These are phyloP conservation scores for Trachelus tabidus DNA, from an alignment of 2,888 invertebrate species.

Conservation along the genomic window DNA sequence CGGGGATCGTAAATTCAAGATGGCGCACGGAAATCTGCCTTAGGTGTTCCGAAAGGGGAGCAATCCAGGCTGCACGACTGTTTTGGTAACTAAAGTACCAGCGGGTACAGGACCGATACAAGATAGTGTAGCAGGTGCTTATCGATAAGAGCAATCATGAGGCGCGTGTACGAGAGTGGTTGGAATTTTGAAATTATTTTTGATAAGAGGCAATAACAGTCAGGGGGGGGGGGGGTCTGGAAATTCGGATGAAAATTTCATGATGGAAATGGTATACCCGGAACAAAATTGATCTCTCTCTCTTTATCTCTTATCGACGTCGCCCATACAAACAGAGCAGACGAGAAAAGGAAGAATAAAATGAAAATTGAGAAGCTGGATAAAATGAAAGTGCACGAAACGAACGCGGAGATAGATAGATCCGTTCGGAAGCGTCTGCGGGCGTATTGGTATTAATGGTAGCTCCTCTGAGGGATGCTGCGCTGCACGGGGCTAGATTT, in stretches of 20 bases:
- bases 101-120: background rate
- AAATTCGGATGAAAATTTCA: background rate
- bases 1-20: conserved; percentile 13
- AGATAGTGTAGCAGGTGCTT: background rate
- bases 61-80: background rate
- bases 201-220: background rate
- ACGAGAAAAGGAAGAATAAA: background rate
- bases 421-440: background rate
- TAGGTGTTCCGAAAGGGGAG: background rate
- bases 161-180: background rate
- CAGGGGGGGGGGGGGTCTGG: no score
- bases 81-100: background rate
- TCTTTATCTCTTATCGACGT: background rate
- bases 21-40: background rate
- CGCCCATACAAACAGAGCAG: background rate
- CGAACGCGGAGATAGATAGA: background rate
- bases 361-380: background rate
- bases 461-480: background rate
- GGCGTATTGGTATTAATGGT: background rate
- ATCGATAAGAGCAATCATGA: background rate
- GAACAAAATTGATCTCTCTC: background rate
- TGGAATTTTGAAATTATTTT: background rate
- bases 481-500: background rate
- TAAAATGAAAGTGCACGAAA: background rate
- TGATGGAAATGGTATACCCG: background rate